Evolutionary conservation across 2,888 invertebrate genomes (phyloP).

Genomic region (Torymus auratus): DNA sequence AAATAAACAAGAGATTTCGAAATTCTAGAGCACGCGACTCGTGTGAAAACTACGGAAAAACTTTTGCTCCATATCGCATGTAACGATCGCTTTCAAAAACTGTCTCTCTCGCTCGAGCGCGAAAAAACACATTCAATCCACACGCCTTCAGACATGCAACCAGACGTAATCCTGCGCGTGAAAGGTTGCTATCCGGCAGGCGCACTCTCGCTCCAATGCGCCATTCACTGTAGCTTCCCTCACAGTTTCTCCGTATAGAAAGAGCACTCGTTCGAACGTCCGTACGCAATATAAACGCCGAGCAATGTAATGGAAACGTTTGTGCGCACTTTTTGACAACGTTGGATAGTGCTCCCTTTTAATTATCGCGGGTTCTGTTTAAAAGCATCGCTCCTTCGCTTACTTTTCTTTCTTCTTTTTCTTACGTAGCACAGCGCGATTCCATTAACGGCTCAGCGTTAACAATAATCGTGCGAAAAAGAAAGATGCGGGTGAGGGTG

Average conservation of each 20-base stretch:
- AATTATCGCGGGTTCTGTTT: slow-evolving; percentile 19
- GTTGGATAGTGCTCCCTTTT: slow-evolving; percentile 3
- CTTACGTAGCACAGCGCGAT: slow-evolving; percentile 44
- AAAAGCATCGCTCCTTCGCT: not conserved
- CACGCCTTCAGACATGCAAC: slow-evolving; percentile 9
- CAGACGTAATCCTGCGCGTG: not conserved
- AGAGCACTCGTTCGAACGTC: not conserved
- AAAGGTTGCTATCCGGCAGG: slow-evolving; percentile 34
- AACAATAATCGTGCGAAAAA: slow-evolving; percentile 49
- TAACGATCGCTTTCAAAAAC: too few relatives aligned
- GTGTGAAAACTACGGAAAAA: too few relatives aligned
- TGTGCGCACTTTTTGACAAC: too few relatives aligned
- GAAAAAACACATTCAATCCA: not conserved
- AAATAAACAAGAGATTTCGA: too few relatives aligned
- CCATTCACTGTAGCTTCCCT: not conserved
- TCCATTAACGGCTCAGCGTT: slow-evolving; percentile 55
- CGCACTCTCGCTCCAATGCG: not conserved
- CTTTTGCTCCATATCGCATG: too few relatives aligned
- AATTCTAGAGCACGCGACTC: too few relatives aligned
- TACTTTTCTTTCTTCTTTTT: slow-evolving; percentile 12
- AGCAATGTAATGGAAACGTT: slow-evolving; percentile 17
- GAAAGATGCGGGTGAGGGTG: slow-evolving; percentile 45
- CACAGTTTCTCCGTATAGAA: not conserved
- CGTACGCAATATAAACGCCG: slow-evolving; percentile 10
- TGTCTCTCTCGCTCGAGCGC: not conserved